Conservation (phyloP, 2,888 invertebrate species). For the Catocala nupta region DNA sequence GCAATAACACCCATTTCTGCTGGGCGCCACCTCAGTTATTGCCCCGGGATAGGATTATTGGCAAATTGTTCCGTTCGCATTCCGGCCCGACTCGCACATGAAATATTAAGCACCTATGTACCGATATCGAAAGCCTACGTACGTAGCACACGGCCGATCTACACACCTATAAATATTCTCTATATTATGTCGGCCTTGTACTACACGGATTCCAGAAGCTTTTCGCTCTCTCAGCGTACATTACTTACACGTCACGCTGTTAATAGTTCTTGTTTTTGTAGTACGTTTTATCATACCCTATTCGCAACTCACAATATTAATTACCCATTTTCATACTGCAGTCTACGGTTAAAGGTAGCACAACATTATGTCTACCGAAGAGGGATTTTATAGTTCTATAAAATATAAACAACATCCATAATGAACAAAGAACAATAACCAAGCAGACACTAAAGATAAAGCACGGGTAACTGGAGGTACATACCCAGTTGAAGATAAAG, state of each 20-base stretch:
- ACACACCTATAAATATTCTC: slow-evolving; percentile 43
- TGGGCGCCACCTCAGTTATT: slow-evolving; percentile 81
- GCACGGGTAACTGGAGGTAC: slow-evolving; percentile 37
- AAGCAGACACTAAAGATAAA: slow-evolving; percentile 42
- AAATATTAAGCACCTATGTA: slow-evolving; percentile 81
- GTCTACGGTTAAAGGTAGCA: slow-evolving; percentile 19
- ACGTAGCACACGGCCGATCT: slow-evolving; percentile 26
- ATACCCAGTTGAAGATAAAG: slow-evolving; percentile 40
- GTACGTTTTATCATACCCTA: background rate
- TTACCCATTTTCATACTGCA: slow-evolving; percentile 6
- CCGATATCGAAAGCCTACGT: slow-evolving; percentile 51
- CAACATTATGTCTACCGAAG: slow-evolving; percentile 17
- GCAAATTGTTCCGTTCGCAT: slow-evolving; percentile 85
- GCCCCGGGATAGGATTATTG: slow-evolving; percentile 83
- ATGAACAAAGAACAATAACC: slow-evolving; percentile 40
- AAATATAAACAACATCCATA: slow-evolving; percentile 41
- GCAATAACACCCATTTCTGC: slow-evolving; percentile 80
- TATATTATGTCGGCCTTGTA: slow-evolving; percentile 41
- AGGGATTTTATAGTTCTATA: slow-evolving; percentile 37
- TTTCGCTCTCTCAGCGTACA: slow-evolving; percentile 29
- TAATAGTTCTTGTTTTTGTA: slow-evolving; percentile 6
- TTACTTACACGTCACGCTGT: slow-evolving; percentile 9
- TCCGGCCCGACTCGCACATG: slow-evolving; percentile 76
- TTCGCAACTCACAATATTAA: slow-evolving; percentile 4
- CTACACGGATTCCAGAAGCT: slow-evolving; percentile 25